These are phyloP conservation scores for Acinonyx jubatus DNA, from an alignment of 2,113 vertebrate species.

Conservation along the genomic window DNA sequence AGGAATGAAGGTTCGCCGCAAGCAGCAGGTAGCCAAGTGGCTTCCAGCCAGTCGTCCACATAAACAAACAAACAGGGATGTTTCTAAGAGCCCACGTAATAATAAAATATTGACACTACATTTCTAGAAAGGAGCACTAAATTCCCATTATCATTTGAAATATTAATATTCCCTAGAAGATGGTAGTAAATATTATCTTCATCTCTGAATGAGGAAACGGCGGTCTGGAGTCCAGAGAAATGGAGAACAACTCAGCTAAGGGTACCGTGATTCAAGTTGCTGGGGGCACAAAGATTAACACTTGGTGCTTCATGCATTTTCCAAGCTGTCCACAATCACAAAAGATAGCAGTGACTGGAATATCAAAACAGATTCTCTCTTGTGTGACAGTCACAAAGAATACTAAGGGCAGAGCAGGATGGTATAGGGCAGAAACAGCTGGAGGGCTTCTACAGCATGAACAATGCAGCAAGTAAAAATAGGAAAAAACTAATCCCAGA, in stretches of 20 bases:
- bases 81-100: not conserved
- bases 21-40: not conserved
- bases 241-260: not conserved
- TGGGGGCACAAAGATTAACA: not conserved
- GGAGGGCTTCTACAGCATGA: slow-evolving; percentile 59
- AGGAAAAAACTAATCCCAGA: slow-evolving; percentile 44
- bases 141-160: not conserved
- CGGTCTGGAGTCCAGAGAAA: slow-evolving; percentile 13
- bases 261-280: rapidly evolving
- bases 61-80: not conserved
- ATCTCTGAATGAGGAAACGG: not conserved
- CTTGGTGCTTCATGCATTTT: not conserved
- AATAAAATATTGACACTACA: not conserved
- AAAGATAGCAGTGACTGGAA: not conserved
- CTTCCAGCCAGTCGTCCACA: not conserved
- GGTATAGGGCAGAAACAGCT: slow-evolving; percentile 46
- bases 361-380: not conserved
- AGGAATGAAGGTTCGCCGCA: not conserved
- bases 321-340: not conserved
- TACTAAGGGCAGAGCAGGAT: not conserved
- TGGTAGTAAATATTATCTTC: not conserved
- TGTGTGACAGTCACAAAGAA: not conserved
- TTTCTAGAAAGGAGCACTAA: not conserved
- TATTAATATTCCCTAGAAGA: not conserved
- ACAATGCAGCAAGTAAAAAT: slow-evolving; percentile 65